A percentile compares a stretch with the other conserved stretches of the same genome.
Evolutionary conservation across 1,140 invertebrate species (phyloP).

Genomic region (Magallana ariakensis): DNA sequence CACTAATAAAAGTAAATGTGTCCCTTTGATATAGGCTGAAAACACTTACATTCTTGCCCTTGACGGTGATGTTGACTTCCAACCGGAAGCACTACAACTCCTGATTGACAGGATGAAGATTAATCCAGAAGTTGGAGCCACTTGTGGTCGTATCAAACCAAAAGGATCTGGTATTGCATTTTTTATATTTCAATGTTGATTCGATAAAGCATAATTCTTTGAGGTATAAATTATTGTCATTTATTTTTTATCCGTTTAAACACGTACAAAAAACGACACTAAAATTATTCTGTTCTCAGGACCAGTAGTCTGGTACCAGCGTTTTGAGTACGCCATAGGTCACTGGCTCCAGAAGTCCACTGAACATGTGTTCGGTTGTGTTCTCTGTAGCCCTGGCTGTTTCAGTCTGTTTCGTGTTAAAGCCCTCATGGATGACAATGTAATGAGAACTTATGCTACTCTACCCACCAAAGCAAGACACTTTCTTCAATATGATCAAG

Average conservation of each 20-base stretch:
- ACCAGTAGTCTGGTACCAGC: slow-evolving; percentile 92
- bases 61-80: slow-evolving; percentile 83
- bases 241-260: too few relatives aligned
- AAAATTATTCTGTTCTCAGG: slow-evolving; percentile 78
- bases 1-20: neutral
- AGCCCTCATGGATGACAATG: slow-evolving; percentile 98
- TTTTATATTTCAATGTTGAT: too few relatives aligned
- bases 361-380: slow-evolving; percentile 85
- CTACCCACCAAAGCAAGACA: slow-evolving; percentile 78
- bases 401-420: slow-evolving; percentile 95
- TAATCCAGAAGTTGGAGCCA: slow-evolving; percentile 81
- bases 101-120: slow-evolving; percentile 82
- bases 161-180: slow-evolving; percentile 73
- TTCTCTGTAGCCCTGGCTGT: slow-evolving; percentile 91
- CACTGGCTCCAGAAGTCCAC: slow-evolving; percentile 86
- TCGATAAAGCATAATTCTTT: too few relatives aligned
- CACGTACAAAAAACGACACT: too few relatives aligned
- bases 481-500: slow-evolving; percentile 84
- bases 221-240: too few relatives aligned
- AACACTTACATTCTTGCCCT: slow-evolving; percentile 82
- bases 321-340: slow-evolving; percentile 85
- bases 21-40: slow-evolving; percentile 75
- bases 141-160: slow-evolving; percentile 82
- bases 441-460: slow-evolving; percentile 96
- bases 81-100: slow-evolving; percentile 80